Evolutionary conservation across 2,888 invertebrate genomes (phyloP).

Genomic region (Netelia inedita): DNA sequence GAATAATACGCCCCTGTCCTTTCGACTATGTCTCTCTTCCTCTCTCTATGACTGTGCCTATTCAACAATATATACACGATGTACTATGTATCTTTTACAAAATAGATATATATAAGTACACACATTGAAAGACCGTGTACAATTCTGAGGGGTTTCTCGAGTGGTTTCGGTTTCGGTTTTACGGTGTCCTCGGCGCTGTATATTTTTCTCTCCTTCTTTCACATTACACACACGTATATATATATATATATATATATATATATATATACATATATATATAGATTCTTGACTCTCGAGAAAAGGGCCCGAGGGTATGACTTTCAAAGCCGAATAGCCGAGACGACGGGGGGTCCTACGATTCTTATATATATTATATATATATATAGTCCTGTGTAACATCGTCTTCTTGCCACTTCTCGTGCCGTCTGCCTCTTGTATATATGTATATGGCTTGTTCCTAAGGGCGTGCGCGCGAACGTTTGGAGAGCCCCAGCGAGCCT

Average conservation of each 20-base stretch:
- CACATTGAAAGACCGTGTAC: constrained; percentile 16
- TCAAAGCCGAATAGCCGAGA: constrained; percentile 79
- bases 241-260: constrained; percentile 24
- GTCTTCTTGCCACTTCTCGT: constrained; percentile 38
- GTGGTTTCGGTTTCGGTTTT: constrained; percentile 80
- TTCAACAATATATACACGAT: constrained; percentile 33
- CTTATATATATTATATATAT: constrained; percentile 30
- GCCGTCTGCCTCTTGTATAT: constrained; percentile 21
- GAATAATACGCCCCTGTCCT: constrained; percentile 13
- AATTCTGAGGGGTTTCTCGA: constrained; percentile 75
- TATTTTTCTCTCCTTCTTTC: constrained; percentile 48
- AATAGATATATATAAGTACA: constrained; percentile 29
- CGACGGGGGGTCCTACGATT: constrained; percentile 80
- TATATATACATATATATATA: background rate
- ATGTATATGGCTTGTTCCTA: constrained; percentile 16
- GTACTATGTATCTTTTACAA: constrained; percentile 45
- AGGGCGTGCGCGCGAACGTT: constrained; percentile 54
- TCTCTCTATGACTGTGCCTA: constrained; percentile 22
- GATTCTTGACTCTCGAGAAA: constrained; percentile 64
- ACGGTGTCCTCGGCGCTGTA: constrained; percentile 60
- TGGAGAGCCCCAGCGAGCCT: constrained; percentile 62
- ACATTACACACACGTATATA: constrained; percentile 10
- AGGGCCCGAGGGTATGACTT: constrained; percentile 78
- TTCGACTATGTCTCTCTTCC: constrained; percentile 16
- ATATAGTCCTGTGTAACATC: constrained; percentile 35